phyloP scores from a whole-genome alignment of 2,797 vertebrate genomes.

The Rhinella marina region DNA sequence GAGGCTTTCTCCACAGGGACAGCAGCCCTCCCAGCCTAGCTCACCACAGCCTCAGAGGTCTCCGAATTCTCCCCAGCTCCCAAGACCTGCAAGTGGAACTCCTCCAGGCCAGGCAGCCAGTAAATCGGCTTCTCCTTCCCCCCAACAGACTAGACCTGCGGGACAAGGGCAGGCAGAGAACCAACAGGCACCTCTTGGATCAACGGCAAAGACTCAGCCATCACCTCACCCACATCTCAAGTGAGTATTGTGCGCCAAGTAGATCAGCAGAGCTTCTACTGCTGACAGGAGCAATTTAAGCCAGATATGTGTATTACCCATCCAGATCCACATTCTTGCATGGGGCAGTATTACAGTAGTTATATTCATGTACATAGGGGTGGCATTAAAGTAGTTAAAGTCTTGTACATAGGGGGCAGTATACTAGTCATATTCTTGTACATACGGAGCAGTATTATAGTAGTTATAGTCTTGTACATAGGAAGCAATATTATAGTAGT shows the following conservation, averaged over 20 bases:
- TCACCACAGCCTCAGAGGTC: conserved; percentile 89
- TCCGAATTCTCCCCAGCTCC: conserved; percentile 90
- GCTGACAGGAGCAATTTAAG: background rate
- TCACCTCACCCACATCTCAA: conserved; percentile 84
- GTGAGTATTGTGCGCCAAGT: conserved; percentile 73
- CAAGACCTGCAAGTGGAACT: conserved; percentile 80
- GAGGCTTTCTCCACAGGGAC: conserved; percentile 79
- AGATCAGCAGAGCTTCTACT: background rate
- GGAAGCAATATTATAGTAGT: background rate
- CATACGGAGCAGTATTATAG: background rate
- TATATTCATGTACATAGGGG: background rate
- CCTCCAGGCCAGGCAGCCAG: conserved; percentile 87
- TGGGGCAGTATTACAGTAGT: background rate
- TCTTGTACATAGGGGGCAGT: background rate
- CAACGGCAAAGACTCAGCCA: conserved; percentile 80
- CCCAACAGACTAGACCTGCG: conserved; percentile 74
- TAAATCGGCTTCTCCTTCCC: conserved; percentile 79
- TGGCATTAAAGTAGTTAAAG: background rate
- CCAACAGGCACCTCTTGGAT: conserved; percentile 72
- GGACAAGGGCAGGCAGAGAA: conserved; percentile 75
- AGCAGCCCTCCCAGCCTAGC: conserved; percentile 77
- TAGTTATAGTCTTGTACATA: background rate
- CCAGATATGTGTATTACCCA: no score
- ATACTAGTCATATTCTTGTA: background rate
- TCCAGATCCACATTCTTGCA: no score